Conservation (phyloP, 1,140 invertebrate species). For the Popillia japonica region DNA sequence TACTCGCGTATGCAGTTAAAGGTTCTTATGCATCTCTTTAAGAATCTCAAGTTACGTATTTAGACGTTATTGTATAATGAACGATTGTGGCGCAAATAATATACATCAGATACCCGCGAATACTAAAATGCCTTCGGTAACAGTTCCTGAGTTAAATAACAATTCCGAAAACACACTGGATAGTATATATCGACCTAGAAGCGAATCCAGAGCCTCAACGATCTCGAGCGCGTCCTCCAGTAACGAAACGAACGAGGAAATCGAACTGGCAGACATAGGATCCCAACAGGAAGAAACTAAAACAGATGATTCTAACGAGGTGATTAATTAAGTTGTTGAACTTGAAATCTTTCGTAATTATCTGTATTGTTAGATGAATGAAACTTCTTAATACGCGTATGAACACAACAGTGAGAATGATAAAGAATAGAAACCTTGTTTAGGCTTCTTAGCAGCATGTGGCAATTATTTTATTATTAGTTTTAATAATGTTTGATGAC, state of each 20-base stretch:
- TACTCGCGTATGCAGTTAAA: background rate
- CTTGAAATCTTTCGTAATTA: too few relatives aligned
- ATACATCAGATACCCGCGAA: background rate
- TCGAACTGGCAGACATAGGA: background rate
- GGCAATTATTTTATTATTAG: too few relatives aligned
- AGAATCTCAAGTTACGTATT: too few relatives aligned
- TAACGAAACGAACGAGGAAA: conserved; percentile 9
- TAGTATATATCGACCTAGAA: conserved; percentile 5
- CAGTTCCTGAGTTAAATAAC: background rate
- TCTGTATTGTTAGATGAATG: too few relatives aligned
- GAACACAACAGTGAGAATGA: too few relatives aligned
- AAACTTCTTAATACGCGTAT: too few relatives aligned
- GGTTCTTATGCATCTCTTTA: background rate
- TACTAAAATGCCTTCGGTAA: conserved; percentile 16
- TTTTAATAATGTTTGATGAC: too few relatives aligned
- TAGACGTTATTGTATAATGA: too few relatives aligned
- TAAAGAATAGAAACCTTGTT: too few relatives aligned
- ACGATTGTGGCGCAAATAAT: background rate
- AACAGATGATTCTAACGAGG: conserved; percentile 27
- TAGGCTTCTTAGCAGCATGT: too few relatives aligned
- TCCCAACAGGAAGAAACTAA: background rate
- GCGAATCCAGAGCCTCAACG: conserved; percentile 1
- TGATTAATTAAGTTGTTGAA: conserved; percentile 22
- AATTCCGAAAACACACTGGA: conserved; percentile 13
- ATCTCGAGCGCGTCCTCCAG: conserved; percentile 11